Conservation (phyloP, 2,888 invertebrate genomes). For the Parnassius glacialis region DNA sequence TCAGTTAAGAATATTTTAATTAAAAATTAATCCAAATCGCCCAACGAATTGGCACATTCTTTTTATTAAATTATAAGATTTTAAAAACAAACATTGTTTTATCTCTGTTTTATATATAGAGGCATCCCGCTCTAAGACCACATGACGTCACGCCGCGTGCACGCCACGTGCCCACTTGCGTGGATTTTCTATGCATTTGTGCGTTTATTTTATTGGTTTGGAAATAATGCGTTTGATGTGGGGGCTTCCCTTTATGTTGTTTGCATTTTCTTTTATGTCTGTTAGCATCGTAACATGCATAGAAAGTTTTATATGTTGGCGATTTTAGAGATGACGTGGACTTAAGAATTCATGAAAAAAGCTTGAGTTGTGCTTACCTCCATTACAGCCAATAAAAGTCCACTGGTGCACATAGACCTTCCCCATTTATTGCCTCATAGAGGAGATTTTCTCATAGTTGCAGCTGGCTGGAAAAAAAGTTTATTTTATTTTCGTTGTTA, state of each 20-base stretch:
- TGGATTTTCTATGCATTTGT: slow-evolving; percentile 47
- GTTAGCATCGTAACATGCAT: too few species aligned
- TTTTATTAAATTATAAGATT: slow-evolving; percentile 17
- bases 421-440: too few species aligned
- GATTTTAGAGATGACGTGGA: too few species aligned
- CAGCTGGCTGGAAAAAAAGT: too few species aligned
- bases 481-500: too few species aligned
- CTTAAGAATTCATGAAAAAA: too few species aligned
- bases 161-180: slow-evolving; percentile 47
- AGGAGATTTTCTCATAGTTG: too few species aligned
- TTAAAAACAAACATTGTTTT: slow-evolving; percentile 16
- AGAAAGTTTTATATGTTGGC: not conserved
- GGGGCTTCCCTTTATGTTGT: slow-evolving; percentile 17
- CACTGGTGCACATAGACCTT: too few species aligned
- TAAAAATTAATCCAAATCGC: slow-evolving; percentile 8
- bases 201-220: slow-evolving; percentile 35
- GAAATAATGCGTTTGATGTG: slow-evolving; percentile 26
- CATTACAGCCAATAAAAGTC: too few species aligned
- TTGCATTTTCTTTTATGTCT: not conserved
- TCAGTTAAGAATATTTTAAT: slow-evolving; percentile 15
- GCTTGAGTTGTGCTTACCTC: too few species aligned
- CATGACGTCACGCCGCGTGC: slow-evolving; percentile 30
- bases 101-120: slow-evolving; percentile 1
- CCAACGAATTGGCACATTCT: slow-evolving; percentile 7
- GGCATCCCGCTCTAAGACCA: slow-evolving; percentile 26